Conservation (phyloP, 2,888 invertebrate genomes). For the Shargacucullia verbasci region DNA sequence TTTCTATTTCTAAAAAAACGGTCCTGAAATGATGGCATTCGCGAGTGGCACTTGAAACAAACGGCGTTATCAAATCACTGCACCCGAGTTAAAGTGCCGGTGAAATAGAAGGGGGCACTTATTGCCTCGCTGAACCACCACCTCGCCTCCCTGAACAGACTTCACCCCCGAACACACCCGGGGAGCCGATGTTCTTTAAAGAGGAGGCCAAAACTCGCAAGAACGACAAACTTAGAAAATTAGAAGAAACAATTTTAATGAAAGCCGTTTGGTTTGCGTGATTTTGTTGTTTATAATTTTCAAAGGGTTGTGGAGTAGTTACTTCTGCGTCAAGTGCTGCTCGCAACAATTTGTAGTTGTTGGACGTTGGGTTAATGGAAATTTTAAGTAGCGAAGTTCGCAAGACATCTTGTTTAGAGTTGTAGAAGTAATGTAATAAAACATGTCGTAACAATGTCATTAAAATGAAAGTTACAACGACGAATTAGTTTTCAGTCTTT, state of each 20-base stretch:
- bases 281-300: constrained; percentile 46
- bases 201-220: constrained; percentile 51
- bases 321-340: constrained; percentile 35
- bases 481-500: constrained; percentile 15
- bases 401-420: constrained; percentile 32
- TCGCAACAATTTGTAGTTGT: constrained; percentile 31
- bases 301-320: constrained; percentile 38
- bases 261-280: constrained; percentile 44
- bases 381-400: constrained; percentile 37
- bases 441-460: constrained; percentile 41
- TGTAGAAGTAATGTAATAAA: constrained; percentile 44
- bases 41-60: constrained; percentile 84
- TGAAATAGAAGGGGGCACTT: constrained; percentile 86
- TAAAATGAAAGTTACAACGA: constrained; percentile 32
- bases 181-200: constrained; percentile 49
- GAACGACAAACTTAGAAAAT: constrained; percentile 63
- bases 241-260: constrained; percentile 57
- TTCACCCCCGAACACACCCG: constrained; percentile 43
- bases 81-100: constrained; percentile 86
- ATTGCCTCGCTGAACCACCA: constrained; percentile 72
- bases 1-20: constrained; percentile 70
- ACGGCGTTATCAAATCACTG: constrained; percentile 89
- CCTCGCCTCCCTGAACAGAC: constrained; percentile 29
- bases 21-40: constrained; percentile 74
- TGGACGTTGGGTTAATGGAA: constrained; percentile 32